phyloP scores from a whole-genome alignment of 2,888 invertebrate genomes.

The Melanchra persicariae region DNA sequence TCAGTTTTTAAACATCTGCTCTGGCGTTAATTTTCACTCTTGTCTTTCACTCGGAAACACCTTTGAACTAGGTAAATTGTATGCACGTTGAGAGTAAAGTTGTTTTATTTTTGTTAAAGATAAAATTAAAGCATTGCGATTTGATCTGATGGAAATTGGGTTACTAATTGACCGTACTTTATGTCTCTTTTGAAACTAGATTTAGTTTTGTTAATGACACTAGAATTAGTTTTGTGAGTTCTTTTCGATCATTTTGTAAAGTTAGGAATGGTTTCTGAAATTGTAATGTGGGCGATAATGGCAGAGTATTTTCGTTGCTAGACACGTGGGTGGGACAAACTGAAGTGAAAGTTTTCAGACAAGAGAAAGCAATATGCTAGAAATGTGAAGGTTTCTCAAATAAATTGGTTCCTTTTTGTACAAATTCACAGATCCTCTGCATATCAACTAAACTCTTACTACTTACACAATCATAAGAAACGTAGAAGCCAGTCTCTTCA shows the following conservation, averaged over 20 bases:
- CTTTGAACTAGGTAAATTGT: constrained; percentile 37
- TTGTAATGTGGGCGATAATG: neutral
- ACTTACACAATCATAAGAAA: neutral
- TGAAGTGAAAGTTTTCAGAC: neutral
- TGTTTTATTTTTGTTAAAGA: neutral
- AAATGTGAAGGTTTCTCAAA: neutral
- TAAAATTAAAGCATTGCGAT: neutral
- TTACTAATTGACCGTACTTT: too few species aligned
- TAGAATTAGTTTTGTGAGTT: neutral
- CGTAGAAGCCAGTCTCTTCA: neutral
- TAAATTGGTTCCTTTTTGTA: neutral
- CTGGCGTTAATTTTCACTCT: constrained; percentile 52
- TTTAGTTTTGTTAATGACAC: neutral
- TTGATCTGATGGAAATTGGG: too few species aligned
- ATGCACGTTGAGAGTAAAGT: neutral
- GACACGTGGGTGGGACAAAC: neutral
- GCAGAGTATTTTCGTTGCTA: neutral
- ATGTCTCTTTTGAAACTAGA: neutral
- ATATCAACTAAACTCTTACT: too few species aligned
- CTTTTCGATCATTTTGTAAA: neutral
- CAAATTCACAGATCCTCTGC: too few species aligned
- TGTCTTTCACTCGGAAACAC: constrained; percentile 29
- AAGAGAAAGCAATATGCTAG: neutral
- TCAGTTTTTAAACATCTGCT: constrained; percentile 49
- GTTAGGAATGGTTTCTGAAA: neutral